A percentile compares a stretch with the other conserved stretches of the same genome.
phyloP scores from a whole-genome alignment of 2,113 vertebrate genomes.

The Cheilinus undulatus region DNA sequence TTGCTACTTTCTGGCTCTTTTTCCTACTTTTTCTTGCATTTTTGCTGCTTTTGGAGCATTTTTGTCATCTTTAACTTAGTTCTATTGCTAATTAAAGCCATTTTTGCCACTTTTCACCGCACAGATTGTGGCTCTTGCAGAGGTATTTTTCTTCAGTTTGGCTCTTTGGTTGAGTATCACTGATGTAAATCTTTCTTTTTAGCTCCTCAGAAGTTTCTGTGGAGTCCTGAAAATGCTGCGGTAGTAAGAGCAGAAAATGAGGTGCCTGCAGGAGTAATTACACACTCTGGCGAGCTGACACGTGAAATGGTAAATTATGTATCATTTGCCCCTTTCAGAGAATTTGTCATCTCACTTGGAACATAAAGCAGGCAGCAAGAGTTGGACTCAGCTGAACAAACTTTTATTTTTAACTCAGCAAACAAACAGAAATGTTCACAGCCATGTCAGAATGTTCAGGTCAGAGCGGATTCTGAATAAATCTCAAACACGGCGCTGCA shows the following conservation, averaged over 20 bases:
- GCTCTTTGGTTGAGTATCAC: no score
- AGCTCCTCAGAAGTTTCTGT: not conserved
- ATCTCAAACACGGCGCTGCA: slow-evolving; percentile 7
- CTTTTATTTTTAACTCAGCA: not conserved
- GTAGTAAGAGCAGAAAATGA: slow-evolving; percentile 7
- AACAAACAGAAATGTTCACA: slow-evolving; percentile 28
- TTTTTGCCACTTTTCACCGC: no score
- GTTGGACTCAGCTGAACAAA: slow-evolving; percentile 1
- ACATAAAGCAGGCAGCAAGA: not conserved
- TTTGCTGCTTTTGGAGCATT: no score
- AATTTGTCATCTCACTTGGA: slow-evolving; percentile 4
- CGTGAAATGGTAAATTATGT: slow-evolving; percentile 22
- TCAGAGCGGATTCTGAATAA: slow-evolving; percentile 25
- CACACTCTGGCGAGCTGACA: slow-evolving; percentile 4
- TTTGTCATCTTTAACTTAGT: no score
- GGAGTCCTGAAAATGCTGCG: not conserved
- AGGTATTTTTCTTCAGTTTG: no score
- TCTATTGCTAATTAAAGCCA: no score
- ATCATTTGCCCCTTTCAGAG: slow-evolving; percentile 22
- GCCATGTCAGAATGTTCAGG: slow-evolving; percentile 19
- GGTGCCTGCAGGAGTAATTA: slow-evolving; percentile 27
- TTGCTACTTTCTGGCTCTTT: no score
- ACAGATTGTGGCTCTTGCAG: no score
- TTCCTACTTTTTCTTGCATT: no score
- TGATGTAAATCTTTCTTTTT: not conserved